These are phyloP conservation scores for Hydraecia micacea DNA, from an alignment of 2,888 invertebrate species.

Conservation along the genomic window DNA sequence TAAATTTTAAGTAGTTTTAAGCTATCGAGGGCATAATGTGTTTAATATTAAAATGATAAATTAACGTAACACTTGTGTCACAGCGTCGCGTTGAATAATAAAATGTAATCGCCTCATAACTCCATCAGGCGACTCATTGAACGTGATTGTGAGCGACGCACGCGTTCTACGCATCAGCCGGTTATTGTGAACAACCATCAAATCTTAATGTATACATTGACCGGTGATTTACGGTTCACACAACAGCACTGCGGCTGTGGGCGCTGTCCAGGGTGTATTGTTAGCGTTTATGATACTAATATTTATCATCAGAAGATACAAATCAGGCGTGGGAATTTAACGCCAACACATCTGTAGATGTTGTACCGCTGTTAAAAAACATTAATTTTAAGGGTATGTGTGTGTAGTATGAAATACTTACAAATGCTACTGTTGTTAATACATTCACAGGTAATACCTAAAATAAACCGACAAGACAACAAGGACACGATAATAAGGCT, in stretches of 20 bases:
- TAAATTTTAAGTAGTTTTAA: background rate
- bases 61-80: no score
- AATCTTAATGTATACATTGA: slow-evolving; percentile 7
- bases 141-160: background rate
- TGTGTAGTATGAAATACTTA: background rate
- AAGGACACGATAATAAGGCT: no score
- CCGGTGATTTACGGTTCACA: background rate
- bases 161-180: background rate
- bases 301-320: background rate
- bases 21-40: background rate
- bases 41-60: no score
- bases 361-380: background rate
- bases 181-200: background rate
- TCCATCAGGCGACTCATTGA: background rate
- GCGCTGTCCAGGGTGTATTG: background rate
- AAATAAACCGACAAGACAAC: background rate
- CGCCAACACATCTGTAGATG: background rate
- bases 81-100: background rate
- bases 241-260: background rate
- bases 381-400: background rate
- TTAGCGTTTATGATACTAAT: background rate
- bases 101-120: background rate
- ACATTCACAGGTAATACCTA: background rate
- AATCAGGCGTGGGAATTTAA: background rate
- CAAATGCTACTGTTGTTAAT: background rate